Evolutionary conservation across 2,113 vertebrate genomes (phyloP), one percentile per base, ranked within the genome.

Genomic region (Epinephelus fuscoguttatus): DNA sequence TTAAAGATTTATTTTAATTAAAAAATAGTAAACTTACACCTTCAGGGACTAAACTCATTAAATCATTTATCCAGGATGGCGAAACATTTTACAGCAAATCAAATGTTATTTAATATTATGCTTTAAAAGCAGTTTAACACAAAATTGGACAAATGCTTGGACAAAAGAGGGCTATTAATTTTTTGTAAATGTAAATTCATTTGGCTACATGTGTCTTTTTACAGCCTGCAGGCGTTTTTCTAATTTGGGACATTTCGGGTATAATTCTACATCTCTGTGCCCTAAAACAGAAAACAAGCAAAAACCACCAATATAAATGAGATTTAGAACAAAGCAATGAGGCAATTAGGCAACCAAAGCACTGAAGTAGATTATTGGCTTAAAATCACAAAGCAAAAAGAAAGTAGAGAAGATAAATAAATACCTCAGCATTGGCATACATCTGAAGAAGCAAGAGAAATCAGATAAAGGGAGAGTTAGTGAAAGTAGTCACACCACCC

Each of bases 341-440:
- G 89, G 73, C 60, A 82, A 89, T 89, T 78, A 93, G 79, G 89
- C 88, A 90, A 90, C 47, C 60, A 14, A 87, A 92, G 92, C 91
- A 88, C 53, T 77, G 57, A 61, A 90, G 81, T 80, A 84, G 91
- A 92, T 93, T 82, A 93, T 88, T 93, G 80, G 89, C 80, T 85
- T 80, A 49, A 88, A 83, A 88, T 90, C 53, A 87, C 49, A 89
- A 45, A 89, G 86, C 78, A 89, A 87, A 86, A 81, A 84, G 70
- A 74, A 86, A 53, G 86, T 82, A 79, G 89, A 70, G 82, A 60
- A 87, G 91, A 91, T 80, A 84, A 90, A 93, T 92, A 96, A 96
- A 95, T 96, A 96, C 96, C 96, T 96, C 96, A 91, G 94, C 95
- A 96, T 96, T 96, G 94, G 96, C 95, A 96, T 80, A 96, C 94